These are phyloP conservation scores for Scolanthus callimorphus DNA, from an alignment of 92 coral and sea anemone genomes.

Conservation along the genomic window DNA sequence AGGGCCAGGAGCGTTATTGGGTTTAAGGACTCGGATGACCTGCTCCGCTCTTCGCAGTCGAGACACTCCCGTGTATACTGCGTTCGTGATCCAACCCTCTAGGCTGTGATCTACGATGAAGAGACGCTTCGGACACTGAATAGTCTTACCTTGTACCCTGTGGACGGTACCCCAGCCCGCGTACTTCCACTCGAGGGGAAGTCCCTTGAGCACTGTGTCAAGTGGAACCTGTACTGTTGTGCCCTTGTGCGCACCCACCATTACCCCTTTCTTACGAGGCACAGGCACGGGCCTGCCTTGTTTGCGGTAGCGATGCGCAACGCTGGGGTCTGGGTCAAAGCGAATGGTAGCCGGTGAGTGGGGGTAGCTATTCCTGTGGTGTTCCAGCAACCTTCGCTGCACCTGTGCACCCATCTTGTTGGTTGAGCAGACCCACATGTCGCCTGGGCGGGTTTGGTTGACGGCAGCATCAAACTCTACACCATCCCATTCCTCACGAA, in stretches of 20 bases:
- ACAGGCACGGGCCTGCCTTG: slow-evolving; percentile 16
- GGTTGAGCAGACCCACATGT: slow-evolving; percentile 25
- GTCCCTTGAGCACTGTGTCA: slow-evolving; percentile 1
- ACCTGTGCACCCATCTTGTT: slow-evolving; percentile 19
- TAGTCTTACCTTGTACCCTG: slow-evolving; percentile 9
- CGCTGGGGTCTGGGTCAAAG: slow-evolving; percentile 24
- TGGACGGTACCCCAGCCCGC: slow-evolving; percentile 35
- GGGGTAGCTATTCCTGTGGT: slow-evolving; percentile 15
- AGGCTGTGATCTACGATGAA: slow-evolving; percentile 34
- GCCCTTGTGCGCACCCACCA: not conserved
- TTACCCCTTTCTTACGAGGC: not conserved
- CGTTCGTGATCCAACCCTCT: slow-evolving; percentile 32
- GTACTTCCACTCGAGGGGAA: slow-evolving; percentile 29
- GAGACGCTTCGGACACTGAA: slow-evolving; percentile 9
- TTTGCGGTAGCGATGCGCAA: slow-evolving; percentile 16
- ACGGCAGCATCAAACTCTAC: slow-evolving; percentile 17
- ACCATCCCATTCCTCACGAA: slow-evolving; percentile 13
- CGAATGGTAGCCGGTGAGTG: too few species aligned
- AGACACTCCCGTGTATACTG: slow-evolving; percentile 26
- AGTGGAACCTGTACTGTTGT: slow-evolving; percentile 18
- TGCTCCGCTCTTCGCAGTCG: slow-evolving; percentile 19
- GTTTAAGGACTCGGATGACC: slow-evolving; percentile 16
- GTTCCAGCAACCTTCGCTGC: slow-evolving; percentile 13
- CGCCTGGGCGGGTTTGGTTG: slow-evolving; percentile 3
- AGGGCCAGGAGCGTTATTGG: slow-evolving; percentile 12